phyloP scores from a whole-genome alignment of 2,888 invertebrate species.

The Epinotia brunnichana region DNA sequence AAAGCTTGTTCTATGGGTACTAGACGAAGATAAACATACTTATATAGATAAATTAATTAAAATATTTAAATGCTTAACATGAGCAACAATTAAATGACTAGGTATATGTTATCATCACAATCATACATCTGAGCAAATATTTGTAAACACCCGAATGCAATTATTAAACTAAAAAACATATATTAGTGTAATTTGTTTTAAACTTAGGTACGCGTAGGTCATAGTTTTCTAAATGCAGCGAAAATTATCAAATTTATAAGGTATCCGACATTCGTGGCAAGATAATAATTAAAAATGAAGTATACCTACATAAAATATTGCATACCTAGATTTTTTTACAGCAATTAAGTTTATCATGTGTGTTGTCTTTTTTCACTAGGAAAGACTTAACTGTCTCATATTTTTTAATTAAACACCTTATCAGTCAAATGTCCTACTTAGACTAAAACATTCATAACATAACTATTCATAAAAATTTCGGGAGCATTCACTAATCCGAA shows the following conservation, averaged over 20 bases:
- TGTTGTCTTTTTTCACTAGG: background rate
- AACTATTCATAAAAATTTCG: background rate
- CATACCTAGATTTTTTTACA: background rate
- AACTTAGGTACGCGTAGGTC: too few species aligned
- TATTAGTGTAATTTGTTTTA: background rate
- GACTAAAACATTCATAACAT: background rate
- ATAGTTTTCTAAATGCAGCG: slow-evolving; percentile 17
- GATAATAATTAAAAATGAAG: too few species aligned
- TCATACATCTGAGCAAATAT: too few species aligned
- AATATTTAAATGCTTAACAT: background rate
- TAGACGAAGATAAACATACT: too few species aligned
- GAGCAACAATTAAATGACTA: background rate
- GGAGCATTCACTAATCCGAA: slow-evolving; percentile 1
- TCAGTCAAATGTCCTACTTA: background rate
- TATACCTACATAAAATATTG: too few species aligned
- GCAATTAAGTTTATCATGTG: background rate
- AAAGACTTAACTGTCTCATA: background rate
- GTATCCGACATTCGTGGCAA: background rate
- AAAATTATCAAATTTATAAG: background rate
- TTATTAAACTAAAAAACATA: background rate
- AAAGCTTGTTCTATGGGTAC: too few species aligned
- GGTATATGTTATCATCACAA: background rate
- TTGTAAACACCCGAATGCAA: too few species aligned
- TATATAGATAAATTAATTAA: too few species aligned
- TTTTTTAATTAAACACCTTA: background rate